Percentiles rank a stretch among this genome's conserved stretches.
These are phyloP conservation scores for Paratrypauchen microcephalus DNA, from an alignment of 2,797 vertebrate genomes.

Conservation along the genomic window DNA sequence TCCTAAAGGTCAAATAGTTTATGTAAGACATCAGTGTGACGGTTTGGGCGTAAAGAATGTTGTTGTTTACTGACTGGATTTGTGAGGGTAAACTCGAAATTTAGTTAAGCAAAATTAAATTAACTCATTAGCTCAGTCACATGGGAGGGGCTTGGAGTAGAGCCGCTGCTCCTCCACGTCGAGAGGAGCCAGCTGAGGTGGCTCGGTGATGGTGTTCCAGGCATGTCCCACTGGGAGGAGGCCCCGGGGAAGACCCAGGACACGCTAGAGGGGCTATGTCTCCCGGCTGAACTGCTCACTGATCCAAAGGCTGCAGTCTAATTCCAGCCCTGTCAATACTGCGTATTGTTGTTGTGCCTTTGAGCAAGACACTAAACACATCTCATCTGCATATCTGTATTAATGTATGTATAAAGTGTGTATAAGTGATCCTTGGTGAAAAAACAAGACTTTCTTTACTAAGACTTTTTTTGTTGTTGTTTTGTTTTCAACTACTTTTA, in stretches of 20 bases:
- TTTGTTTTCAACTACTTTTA: not conserved
- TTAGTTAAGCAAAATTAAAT: not conserved
- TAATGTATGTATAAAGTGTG: not conserved
- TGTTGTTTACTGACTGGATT: slow-evolving; percentile 19
- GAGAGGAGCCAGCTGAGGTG: too few relatives aligned
- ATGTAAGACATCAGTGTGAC: slow-evolving; percentile 22
- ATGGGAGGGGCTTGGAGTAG: too few relatives aligned
- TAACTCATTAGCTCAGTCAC: too few relatives aligned
- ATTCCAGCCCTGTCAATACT: not conserved
- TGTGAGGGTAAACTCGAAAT: not conserved
- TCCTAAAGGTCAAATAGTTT: slow-evolving; percentile 29
- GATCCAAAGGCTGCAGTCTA: not conserved
- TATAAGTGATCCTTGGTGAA: not conserved
- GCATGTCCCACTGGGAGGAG: too few relatives aligned
- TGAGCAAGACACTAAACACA: not conserved
- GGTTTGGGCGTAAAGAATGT: slow-evolving; percentile 16
- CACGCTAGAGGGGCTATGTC: too few relatives aligned
- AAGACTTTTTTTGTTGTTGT: not conserved
- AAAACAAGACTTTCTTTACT: not conserved
- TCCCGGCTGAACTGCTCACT: too few relatives aligned
- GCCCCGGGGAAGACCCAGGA: too few relatives aligned
- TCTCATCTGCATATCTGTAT: not conserved
- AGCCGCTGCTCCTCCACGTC: too few relatives aligned
- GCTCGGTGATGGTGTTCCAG: too few relatives aligned
- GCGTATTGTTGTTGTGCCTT: not conserved